Evolutionary conservation across 2,797 vertebrate species (phyloP), one percentile per base, ranked within the genome.

Genomic region (Ciconia nigra): DNA sequence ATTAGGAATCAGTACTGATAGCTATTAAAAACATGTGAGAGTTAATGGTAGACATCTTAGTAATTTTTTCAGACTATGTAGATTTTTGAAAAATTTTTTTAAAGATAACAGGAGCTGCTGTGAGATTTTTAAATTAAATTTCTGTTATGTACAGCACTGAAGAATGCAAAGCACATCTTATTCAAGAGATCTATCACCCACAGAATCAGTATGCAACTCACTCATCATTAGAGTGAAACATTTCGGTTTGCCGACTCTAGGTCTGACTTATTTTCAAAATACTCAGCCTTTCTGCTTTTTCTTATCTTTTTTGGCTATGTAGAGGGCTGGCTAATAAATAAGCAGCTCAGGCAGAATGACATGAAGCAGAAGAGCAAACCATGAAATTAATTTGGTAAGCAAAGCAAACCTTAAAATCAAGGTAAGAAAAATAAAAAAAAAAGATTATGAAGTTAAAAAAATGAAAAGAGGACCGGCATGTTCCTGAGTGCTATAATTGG

Each of bases 351-450:
- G 55, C 20, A 86, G 72, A 82, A 73, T 74, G 61, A 87, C 63
- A 63, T 0, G 2, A 73, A 96, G 39, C 51, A 84, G 61, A 93
- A 74, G 31, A 95, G 63, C 57, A 85, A 90, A 78, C 22, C 28
- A 77, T 31, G 44, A 57, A 93, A 74, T 88, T 70, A 88, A 87
- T 88, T 57, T 90, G 55, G 35, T 69, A 58, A 84, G 57, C n/a
- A 96, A 78, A 87, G n/a, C 33, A 92, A 89, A 73, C 25, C 52
- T 92, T 70, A 89, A 96, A 92, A 93, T 89, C n/a, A n/a, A 87
- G 28, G 57, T 78, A 58, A 92, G 22, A 79, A 90, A 70, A 21
- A 14, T 22, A 14, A 5, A 74, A 54, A 52, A 37, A 33, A 61
- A 31, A 51, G 6, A 59, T n/a, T 25, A 46, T 7, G 2, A 58